These are phyloP conservation scores for Bellardia pandia DNA, from an alignment of 2,888 invertebrate species.

Conservation along the genomic window DNA sequence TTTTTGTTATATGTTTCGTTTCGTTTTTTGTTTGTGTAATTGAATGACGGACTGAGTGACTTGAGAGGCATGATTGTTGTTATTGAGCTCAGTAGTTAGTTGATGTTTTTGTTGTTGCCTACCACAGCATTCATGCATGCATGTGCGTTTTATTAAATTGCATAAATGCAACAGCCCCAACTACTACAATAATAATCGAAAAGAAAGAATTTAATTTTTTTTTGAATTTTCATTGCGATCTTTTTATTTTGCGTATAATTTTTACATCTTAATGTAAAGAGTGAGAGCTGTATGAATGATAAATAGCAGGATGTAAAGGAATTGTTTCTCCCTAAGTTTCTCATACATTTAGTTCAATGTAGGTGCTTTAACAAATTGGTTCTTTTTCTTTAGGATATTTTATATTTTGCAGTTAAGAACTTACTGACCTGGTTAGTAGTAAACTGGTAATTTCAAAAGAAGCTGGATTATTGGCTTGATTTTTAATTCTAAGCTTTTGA, in stretches of 20 bases:
- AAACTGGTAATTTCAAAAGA: too few relatives aligned
- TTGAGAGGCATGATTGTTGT: slow-evolving; percentile 51
- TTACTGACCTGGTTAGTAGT: too few relatives aligned
- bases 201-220: slow-evolving; percentile 53
- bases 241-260: slow-evolving; percentile 45
- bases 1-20: background rate
- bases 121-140: slow-evolving; percentile 51
- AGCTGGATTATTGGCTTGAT: too few relatives aligned
- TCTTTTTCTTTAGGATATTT: too few relatives aligned
- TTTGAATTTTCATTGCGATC: slow-evolving; percentile 5
- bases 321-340: background rate
- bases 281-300: slow-evolving; percentile 23
- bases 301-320: slow-evolving; percentile 20
- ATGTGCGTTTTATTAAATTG: slow-evolving; percentile 63
- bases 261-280: slow-evolving; percentile 56
- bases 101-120: slow-evolving; percentile 32
- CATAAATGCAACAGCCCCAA: slow-evolving; percentile 7
- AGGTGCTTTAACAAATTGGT: too few relatives aligned
- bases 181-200: slow-evolving; percentile 9
- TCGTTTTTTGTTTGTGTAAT: slow-evolving; percentile 7
- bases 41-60: slow-evolving; percentile 44
- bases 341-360: too few relatives aligned
- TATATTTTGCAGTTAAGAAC: too few relatives aligned
- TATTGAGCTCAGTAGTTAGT: slow-evolving; percentile 36
- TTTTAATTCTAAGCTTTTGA: too few relatives aligned